Evolutionary conservation across 2,888 invertebrate species (phyloP).

Genomic region (Drosophila ezoana): DNA sequence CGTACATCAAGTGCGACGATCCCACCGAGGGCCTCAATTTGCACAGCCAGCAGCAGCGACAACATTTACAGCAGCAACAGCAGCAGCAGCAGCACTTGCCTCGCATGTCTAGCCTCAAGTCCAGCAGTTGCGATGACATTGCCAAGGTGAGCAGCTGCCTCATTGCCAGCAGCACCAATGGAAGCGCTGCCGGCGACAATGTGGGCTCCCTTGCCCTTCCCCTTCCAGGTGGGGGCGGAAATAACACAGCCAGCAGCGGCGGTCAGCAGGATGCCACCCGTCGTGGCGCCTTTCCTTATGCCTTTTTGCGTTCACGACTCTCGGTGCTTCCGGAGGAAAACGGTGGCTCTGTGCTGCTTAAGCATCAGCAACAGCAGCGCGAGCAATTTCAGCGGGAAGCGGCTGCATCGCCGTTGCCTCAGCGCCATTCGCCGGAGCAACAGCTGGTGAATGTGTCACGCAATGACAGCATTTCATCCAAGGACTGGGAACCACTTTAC

Average conservation of each 20-base stretch:
- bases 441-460: constrained; percentile 80
- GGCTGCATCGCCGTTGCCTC: constrained; percentile 66
- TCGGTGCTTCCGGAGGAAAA: constrained; percentile 92
- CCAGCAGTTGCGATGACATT: constrained; percentile 90
- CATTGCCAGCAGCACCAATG: constrained; percentile 61
- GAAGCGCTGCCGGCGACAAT: constrained; percentile 43
- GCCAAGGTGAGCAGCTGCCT: constrained; percentile 86
- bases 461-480: constrained; percentile 87
- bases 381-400: constrained; percentile 45
- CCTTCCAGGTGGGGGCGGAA: constrained; percentile 45
- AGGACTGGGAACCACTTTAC: constrained; percentile 87
- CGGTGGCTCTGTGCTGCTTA: constrained; percentile 85
- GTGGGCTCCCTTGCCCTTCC: constrained; percentile 37
- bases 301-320: constrained; percentile 90
- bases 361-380: constrained; percentile 73
- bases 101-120: constrained; percentile 85
- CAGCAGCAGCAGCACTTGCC: constrained; percentile 58
- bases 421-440: constrained; percentile 84
- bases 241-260: not conserved
- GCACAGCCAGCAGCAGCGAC: constrained; percentile 49
- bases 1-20: constrained; percentile 91
- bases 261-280: constrained; percentile 84
- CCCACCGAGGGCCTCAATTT: constrained; percentile 92
- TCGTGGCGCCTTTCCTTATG: constrained; percentile 91
- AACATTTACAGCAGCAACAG: constrained; percentile 44